phyloP scores from a whole-genome alignment of 2,888 invertebrate species.

The Ariolimax columbianus region DNA sequence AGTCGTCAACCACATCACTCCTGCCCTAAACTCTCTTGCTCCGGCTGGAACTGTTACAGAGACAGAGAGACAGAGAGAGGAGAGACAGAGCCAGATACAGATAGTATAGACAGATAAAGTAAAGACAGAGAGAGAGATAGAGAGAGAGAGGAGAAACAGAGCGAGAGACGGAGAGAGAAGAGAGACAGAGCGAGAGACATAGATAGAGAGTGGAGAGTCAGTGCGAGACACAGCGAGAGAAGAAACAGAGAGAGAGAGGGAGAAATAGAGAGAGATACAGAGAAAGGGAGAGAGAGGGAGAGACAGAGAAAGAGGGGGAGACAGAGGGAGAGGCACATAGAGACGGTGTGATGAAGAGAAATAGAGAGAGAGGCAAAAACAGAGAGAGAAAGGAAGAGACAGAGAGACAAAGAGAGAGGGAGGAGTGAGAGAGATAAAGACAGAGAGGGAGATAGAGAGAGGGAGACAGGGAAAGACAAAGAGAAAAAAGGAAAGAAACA shows the following conservation, averaged over 20 bases:
- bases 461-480: background rate
- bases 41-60: too few species aligned
- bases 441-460: background rate
- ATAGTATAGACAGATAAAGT: too few species aligned
- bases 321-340: constrained; percentile 3
- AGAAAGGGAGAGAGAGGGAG: constrained; percentile 30
- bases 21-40: too few species aligned
- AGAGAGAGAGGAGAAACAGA: constrained; percentile 36
- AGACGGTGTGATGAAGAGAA: background rate
- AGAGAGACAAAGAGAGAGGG: too few species aligned
- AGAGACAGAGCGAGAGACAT: background rate
- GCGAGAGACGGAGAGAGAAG: constrained; percentile 25
- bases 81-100: too few species aligned
- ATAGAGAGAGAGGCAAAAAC: background rate
- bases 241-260: background rate
- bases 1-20: too few species aligned
- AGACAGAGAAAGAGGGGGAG: constrained; percentile 30
- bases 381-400: background rate
- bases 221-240: constrained; percentile 38
- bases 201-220: background rate
- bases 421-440: background rate
- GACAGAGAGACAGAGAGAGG: too few species aligned
- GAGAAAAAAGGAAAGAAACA: too few species aligned
- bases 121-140: too few species aligned
- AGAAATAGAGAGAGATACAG: background rate